Evolutionary conservation across 2,888 invertebrate genomes (phyloP).

Genomic region (Arrhopalites spinosus): DNA sequence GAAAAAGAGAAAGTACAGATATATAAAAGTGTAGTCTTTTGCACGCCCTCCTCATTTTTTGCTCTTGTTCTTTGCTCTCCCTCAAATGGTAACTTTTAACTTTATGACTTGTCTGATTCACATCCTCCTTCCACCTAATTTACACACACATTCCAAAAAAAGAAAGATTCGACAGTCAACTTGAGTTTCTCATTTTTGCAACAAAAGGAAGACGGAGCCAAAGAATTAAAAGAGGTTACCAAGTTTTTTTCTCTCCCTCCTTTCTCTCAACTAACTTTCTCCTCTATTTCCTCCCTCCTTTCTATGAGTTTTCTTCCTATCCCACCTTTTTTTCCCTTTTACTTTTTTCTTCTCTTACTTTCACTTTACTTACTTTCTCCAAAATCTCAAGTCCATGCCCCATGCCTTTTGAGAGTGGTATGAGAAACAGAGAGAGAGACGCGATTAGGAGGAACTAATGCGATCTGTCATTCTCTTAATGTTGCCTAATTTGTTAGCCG

Average conservation of each 20-base stretch:
- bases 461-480: conserved; percentile 41
- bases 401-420: not conserved
- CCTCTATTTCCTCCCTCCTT: not conserved
- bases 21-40: too few relatives aligned
- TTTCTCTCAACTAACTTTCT: not conserved
- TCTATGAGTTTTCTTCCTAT: not conserved
- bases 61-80: not conserved
- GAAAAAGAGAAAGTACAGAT: too few relatives aligned
- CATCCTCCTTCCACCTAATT: conserved; percentile 6
- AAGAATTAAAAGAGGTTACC: not conserved
- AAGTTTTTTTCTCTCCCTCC: conserved; percentile 8
- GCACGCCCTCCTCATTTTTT: conserved; percentile 3
- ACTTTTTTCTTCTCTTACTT: not conserved
- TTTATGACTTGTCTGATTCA: conserved; percentile 3
- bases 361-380: not conserved
- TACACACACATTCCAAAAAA: not conserved
- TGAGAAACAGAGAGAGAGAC: not conserved
- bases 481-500: conserved; percentile 27
- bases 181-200: too few relatives aligned
- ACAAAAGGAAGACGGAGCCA: not conserved
- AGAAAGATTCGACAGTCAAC: not conserved
- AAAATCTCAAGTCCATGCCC: not conserved
- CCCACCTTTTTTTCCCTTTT: not conserved
- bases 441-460: conserved; percentile 38
- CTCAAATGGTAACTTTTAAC: conserved; percentile 5